These are phyloP conservation scores for Electrona antarctica DNA, from an alignment of 2,113 vertebrate genomes.

Conservation along the genomic window DNA sequence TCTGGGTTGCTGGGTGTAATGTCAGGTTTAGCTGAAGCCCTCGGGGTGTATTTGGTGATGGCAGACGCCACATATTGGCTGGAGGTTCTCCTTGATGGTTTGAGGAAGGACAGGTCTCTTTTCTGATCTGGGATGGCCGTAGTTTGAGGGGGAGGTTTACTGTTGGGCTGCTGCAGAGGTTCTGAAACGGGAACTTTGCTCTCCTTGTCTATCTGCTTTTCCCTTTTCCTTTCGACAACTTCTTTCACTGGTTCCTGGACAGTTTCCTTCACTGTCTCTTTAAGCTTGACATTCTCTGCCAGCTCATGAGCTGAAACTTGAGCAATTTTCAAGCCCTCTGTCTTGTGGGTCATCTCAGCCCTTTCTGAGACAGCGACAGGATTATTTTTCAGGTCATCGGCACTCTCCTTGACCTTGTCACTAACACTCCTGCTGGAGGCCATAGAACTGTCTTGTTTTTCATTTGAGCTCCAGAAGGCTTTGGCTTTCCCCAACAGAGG, in stretches of 20 bases:
- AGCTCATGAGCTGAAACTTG: constrained; percentile 21
- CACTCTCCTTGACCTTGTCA: constrained; percentile 55
- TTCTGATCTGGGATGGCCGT: constrained; percentile 47
- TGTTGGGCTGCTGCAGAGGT: constrained; percentile 46
- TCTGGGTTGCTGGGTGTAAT: constrained; percentile 30
- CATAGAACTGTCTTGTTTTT: constrained; percentile 63
- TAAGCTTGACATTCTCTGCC: constrained; percentile 14
- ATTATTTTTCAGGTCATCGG: constrained; percentile 40
- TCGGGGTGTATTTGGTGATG: constrained; percentile 80
- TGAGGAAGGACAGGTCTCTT: constrained; percentile 81
- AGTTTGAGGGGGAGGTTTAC: constrained; percentile 39
- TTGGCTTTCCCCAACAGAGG: constrained; percentile 81
- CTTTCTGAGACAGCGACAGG: constrained; percentile 33
- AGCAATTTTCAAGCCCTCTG: constrained; percentile 34
- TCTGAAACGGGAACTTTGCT: constrained; percentile 52
- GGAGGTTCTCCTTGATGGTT: constrained; percentile 87
- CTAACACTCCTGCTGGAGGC: constrained; percentile 28
- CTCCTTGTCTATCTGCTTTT: constrained; percentile 32
- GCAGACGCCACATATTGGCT: constrained; percentile 94
- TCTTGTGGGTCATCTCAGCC: constrained; percentile 32
- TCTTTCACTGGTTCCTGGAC: constrained; percentile 29
- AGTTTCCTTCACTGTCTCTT: constrained; percentile 30
- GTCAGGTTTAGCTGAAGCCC: constrained; percentile 42
- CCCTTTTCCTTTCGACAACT: constrained; percentile 31
- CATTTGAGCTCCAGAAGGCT: constrained; percentile 85